A percentile compares a stretch with the other conserved stretches of the same genome.
These are phyloP conservation scores for Neolamprologus kungweensis DNA, from an alignment of 2,113 vertebrate species.

Conservation along the genomic window DNA sequence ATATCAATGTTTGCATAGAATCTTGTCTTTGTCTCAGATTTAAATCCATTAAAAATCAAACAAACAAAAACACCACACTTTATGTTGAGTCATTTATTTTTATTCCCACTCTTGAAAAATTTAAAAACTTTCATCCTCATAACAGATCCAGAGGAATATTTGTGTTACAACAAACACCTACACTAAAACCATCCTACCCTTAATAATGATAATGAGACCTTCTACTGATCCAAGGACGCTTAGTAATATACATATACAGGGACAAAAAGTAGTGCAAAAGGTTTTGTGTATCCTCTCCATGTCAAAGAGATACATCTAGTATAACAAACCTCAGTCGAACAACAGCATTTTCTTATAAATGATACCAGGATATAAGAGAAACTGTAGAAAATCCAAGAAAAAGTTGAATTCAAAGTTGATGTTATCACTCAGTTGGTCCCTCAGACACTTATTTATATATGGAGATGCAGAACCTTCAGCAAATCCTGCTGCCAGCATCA, in stretches of 20 bases:
- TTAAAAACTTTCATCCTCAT: neutral
- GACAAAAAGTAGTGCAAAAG: neutral
- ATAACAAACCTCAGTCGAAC: neutral
- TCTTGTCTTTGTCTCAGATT: neutral
- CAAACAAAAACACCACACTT: neutral
- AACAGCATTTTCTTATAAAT: neutral
- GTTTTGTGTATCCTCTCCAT: neutral
- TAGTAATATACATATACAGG: neutral
- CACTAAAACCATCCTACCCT: neutral
- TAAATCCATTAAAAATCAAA: neutral
- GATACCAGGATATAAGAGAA: neutral
- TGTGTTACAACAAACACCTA: neutral
- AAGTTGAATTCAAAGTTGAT: neutral
- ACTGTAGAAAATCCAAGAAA: neutral
- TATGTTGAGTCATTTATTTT: neutral
- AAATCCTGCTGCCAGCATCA: neutral
- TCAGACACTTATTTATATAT: neutral
- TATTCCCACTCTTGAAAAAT: neutral
- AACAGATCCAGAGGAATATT: neutral
- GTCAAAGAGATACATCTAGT: fast-evolving
- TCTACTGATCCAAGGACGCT: neutral
- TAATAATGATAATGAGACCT: neutral
- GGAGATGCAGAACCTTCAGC: neutral
- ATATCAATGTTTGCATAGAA: neutral
- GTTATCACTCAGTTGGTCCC: neutral